Evolutionary conservation across 1,140 invertebrate genomes (phyloP), one percentile per base, ranked within the genome.

Genomic region (Cryptotermes secundus): DNA sequence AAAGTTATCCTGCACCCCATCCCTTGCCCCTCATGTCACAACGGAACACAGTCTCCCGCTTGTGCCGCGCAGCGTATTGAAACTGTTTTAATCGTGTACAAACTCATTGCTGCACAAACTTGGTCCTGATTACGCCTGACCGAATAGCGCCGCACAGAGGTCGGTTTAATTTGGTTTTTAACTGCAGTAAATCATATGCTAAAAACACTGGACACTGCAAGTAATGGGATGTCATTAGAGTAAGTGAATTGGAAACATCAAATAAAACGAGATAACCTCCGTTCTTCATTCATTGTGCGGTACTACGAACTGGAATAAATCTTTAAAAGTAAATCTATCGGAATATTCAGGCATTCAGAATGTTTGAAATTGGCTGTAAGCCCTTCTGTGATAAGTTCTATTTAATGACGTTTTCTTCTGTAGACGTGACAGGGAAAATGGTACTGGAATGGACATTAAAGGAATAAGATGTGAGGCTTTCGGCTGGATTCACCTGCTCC

Each of bases 141-240:
- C n/a, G 26, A 72, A 72, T 24, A 72, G 14, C 31, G 12, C 59
- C 26, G 26, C 59, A 31, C 26, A 31, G n/a, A 72, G 59, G 26
- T 72, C 26, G n/a, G 59, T 72, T 72, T 72, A 72, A 72, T 72
- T 72, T 72, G 9, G 59, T 72, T 72, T 72, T 72, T 31, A 72
- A 72, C 59, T 72, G 59, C 53, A 59, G 53, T 72, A 72, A 72
- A n/a, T 72, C 26, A 31, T 31, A 72, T 72, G n/a, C 14, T 16
- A n/a, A 3, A 72, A 72, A n/a, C 26, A n/a, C 31, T 3, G 14
- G 26, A 14, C 26, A 72, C n/a, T 31, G n/a, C n/a, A 31, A 0
- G 59, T 2, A 72, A 3, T 10, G 10, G 59, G 31, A 16, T 72
- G 59, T 31, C 26, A 31, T 72, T 72, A 72, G 59, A 72, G 26